Evolutionary conservation across 2,113 vertebrate species (phyloP), one percentile per base, ranked within the genome.

Genomic region (Lampris megalopsis): DNA sequence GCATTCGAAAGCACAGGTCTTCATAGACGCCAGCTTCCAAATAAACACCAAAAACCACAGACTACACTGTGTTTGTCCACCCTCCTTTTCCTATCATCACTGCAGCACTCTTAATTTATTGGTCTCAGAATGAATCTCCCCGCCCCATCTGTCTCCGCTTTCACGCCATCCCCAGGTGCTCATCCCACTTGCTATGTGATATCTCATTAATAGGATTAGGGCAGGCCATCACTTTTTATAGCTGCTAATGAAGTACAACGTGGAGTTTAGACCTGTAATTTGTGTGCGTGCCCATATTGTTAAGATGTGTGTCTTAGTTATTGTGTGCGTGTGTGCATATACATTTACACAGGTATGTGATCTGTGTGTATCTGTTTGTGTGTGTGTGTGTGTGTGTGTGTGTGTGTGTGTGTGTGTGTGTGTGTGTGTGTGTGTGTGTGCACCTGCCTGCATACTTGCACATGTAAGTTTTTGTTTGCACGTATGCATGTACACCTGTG

Each of bases 1-100:
- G 75, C 81, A 64, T 73, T 6, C 9, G 64, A 86, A 74, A 73
- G 53, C 62, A 63, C 70, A 54, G 73, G 70, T 86, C 83, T 83
- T 80, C 71, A 88, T 67, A 77, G 67, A 87, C 35, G 54, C 54
- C 75, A 68, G 73, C 80, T 24, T 42, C 68, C n/a, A 45, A 82
- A 73, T 80, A 75, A 52, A 77, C 69, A 74, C 48, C 66, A 68
- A 74, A 53, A 64, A 63, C 45, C 43, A 78, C 54, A 61, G 35
- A 63, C 58, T 59, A 66, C 41, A 24, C 42, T 11, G 42, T 4
- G 61, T 35, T 6, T 9, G 42, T 11, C 11, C n/a, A 63, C 24
- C 40, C 13, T 69, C 6, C 35, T 59, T 67, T 13, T 35, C 9
- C 63, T 67, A 24, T 7, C 43, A 53, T 5, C 50, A 58, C 65